Conservation (phyloP, 2,888 invertebrate species). For the Leptinotarsa haldemani region DNA sequence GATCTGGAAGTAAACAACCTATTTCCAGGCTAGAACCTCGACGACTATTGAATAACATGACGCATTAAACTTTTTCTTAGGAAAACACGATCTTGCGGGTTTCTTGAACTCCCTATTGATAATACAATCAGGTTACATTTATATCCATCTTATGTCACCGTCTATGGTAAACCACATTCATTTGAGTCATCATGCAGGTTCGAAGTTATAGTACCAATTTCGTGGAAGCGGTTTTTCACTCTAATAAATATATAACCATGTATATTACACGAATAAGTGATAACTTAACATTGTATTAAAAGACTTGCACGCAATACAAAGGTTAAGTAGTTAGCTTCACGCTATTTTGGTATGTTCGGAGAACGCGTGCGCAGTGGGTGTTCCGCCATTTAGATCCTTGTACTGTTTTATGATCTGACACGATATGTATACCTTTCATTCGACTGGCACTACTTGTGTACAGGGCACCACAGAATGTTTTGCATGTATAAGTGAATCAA, state of each 20-base stretch:
- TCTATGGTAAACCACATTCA: conserved; percentile 41
- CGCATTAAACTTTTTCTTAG: background rate
- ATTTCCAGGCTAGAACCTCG: background rate
- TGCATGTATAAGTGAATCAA: background rate
- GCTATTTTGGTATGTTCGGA: conserved; percentile 56
- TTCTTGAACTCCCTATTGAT: too few relatives aligned
- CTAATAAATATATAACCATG: conserved; percentile 63
- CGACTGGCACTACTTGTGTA: background rate
- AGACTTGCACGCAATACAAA: conserved; percentile 60
- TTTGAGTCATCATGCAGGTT: conserved; percentile 49
- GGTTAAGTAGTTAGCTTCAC: conserved; percentile 62
- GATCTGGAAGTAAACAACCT: background rate
- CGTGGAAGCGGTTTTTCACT: conserved; percentile 51
- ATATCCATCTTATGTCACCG: background rate
- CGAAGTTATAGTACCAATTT: conserved; percentile 51
- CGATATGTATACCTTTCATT: conserved; percentile 14
- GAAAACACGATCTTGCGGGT: too few relatives aligned
- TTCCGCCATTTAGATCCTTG: conserved; percentile 35
- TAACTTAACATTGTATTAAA: conserved; percentile 66
- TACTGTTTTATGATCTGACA: conserved; percentile 15
- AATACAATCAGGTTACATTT: too few relatives aligned
- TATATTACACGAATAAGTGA: conserved; percentile 66
- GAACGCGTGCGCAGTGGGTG: conserved; percentile 49
- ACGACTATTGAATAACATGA: background rate
- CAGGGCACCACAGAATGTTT: background rate